These are phyloP conservation scores for Halcyon senegalensis DNA, from an alignment of 2,113 vertebrate genomes.

Conservation along the genomic window DNA sequence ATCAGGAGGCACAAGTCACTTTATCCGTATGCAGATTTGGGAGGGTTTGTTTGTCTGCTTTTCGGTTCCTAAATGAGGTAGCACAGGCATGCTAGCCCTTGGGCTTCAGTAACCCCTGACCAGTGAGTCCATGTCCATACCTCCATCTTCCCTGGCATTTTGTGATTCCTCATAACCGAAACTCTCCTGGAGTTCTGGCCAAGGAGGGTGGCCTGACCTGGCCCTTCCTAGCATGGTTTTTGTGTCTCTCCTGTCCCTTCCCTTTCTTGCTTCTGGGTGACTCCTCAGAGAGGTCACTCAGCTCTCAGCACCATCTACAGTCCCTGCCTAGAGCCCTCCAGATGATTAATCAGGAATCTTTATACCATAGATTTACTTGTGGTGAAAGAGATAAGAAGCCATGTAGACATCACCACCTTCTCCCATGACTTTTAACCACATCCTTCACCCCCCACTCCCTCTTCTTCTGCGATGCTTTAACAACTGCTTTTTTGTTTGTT, in stretches of 20 bases:
- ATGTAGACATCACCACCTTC: not conserved
- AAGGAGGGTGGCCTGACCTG: not conserved
- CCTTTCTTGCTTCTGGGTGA: not conserved
- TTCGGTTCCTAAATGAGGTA: not conserved
- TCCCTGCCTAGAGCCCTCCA: not conserved
- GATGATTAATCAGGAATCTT: not conserved
- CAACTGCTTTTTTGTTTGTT: not conserved
- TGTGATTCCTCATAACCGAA: rapidly evolving
- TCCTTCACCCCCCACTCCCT: not conserved
- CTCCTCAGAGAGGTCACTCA: not conserved
- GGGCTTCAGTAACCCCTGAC: not conserved
- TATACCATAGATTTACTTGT: not conserved
- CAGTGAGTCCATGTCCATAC: not conserved
- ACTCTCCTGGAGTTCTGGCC: not conserved
- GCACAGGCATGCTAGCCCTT: not conserved
- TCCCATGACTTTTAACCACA: not conserved
- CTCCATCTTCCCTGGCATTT: not conserved
- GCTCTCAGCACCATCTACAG: not conserved
- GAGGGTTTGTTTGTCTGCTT: not conserved
- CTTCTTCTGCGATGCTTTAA: not conserved
- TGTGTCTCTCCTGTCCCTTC: not conserved
- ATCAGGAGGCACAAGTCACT: not conserved
- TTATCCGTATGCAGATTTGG: rapidly evolving
- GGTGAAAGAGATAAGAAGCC: not conserved
- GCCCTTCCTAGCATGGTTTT: rapidly evolving